Evolutionary conservation across 2,797 vertebrate genomes (phyloP).

Genomic region (Tangara arthus): DNA sequence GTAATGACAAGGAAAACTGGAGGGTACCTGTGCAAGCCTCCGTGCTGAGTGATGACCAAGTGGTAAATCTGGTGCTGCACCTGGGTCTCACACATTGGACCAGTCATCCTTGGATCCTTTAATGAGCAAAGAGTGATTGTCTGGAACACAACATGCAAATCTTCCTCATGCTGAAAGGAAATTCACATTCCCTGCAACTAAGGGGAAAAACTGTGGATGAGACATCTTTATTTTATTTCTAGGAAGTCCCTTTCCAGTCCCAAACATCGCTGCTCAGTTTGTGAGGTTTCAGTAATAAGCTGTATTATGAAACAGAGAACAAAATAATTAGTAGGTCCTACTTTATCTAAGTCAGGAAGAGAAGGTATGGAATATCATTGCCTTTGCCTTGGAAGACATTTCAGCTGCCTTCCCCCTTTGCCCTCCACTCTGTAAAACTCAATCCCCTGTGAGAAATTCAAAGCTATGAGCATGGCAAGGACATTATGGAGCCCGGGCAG

Average conservation of each 20-base stretch:
- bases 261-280: not conserved
- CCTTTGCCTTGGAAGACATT: not conserved
- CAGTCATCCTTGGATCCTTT: not conserved
- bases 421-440: not conserved
- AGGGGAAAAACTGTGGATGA: not conserved
- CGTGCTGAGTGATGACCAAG: not conserved
- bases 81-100: fast-evolving
- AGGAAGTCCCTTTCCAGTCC: not conserved
- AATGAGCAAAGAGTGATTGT: not conserved
- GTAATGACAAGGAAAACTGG: not conserved
- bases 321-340: not conserved
- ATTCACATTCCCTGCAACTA: not conserved
- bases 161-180: not conserved
- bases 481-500: not conserved
- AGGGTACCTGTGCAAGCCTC: not conserved
- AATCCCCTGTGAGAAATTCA: not conserved
- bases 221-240: not conserved
- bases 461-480: not conserved
- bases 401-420: not conserved
- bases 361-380: not conserved
- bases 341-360: not conserved
- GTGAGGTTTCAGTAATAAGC: not conserved
- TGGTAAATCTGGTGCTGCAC: not conserved
- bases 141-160: not conserved
- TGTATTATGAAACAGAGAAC: not conserved